Percentiles rank a stretch among this genome's conserved stretches.
phyloP scores from a whole-genome alignment of 2,888 invertebrate genomes.

The Lasioglossum calceatum region DNA sequence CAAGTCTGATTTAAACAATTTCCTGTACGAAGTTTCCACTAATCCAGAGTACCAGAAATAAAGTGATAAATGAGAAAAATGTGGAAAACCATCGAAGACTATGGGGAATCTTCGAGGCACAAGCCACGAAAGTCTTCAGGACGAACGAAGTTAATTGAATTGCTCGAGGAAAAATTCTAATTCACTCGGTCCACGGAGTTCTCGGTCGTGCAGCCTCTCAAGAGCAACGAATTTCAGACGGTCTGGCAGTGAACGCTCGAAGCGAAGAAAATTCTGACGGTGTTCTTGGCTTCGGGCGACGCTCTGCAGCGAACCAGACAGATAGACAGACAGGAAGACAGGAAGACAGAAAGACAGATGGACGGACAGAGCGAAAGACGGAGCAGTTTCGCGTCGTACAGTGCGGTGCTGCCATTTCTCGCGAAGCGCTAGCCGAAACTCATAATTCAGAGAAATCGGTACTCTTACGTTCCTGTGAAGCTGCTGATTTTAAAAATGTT shows the following conservation, averaged over 20 bases:
- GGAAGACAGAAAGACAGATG: not conserved
- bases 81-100: not conserved
- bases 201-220: not conserved
- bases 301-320: not conserved
- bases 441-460: not conserved
- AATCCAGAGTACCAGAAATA: not conserved
- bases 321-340: not conserved
- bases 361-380: slow-evolving; percentile 3
- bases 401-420: not conserved
- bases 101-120: not conserved
- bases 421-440: not conserved
- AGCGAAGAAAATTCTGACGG: slow-evolving; percentile 20
- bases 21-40: not conserved
- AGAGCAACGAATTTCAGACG: slow-evolving; percentile 11
- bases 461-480: not conserved
- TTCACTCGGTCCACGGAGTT: not conserved
- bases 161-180: slow-evolving; percentile 14
- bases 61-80: not conserved
- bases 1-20: not conserved
- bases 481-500: not conserved
- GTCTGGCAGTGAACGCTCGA: not conserved
- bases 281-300: slow-evolving; percentile 36
- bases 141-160: not conserved
- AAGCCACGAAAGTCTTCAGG: not conserved
- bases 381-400: slow-evolving; percentile 24